Conservation (phyloP, 1,140 invertebrate genomes). For the Elysia chlorotica region DNA sequence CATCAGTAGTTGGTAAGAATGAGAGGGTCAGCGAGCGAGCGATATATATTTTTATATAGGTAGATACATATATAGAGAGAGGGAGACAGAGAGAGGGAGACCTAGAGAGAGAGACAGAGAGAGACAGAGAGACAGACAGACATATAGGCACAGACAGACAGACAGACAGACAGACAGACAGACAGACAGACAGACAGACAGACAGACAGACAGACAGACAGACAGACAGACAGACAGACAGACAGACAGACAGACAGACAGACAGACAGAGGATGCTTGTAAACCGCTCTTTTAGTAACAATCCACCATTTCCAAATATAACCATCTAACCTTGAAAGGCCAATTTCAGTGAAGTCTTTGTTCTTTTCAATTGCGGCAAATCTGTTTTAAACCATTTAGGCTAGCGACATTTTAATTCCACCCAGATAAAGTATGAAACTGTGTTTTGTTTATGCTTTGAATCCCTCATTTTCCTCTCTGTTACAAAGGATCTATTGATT, state of each 20-base stretch:
- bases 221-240: constrained; percentile 32
- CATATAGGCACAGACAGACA: constrained; percentile 27
- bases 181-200: constrained; percentile 28
- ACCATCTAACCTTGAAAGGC: no score
- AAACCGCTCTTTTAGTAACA: no score
- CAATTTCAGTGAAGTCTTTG: no score
- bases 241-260: constrained; percentile 32
- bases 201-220: constrained; percentile 28
- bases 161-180: constrained; percentile 23
- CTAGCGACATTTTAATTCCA: no score
- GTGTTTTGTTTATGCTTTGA: no score
- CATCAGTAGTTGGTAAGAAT: no score
- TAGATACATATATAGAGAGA: not conserved
- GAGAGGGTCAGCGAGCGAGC: not conserved
- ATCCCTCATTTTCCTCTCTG: no score
- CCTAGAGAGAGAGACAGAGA: not conserved
- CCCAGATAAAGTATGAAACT: no score
- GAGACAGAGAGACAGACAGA: constrained; percentile 21
- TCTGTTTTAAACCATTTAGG: no score
- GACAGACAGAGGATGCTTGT: constrained; percentile 21
- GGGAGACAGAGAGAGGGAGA: not conserved
- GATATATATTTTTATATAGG: not conserved
- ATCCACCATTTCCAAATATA: no score
- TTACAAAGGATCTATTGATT: no score
- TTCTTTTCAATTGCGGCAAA: no score